Evolutionary conservation across 2,113 vertebrate genomes (phyloP), one percentile per base, ranked within the genome.

Genomic region (Panthera leo): DNA sequence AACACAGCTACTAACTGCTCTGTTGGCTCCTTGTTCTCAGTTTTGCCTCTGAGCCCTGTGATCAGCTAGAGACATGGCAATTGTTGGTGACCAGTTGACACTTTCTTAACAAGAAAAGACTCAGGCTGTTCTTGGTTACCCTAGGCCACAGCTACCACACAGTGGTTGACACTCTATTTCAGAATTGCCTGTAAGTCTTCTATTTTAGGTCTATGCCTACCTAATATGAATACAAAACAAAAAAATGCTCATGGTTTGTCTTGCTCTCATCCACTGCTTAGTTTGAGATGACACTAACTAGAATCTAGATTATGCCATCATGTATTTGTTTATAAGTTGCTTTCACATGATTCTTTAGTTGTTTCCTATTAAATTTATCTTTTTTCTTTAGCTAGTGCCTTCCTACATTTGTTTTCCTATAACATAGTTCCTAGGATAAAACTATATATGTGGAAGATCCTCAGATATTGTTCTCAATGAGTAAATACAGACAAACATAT

Each of bases 301-400:
- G 39, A 79, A 79, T 94, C 79, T 94, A 84, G 80, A 89, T 31
- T 79, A 78, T 68, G 13, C 21, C n/a, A 78, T n/a, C 23, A 75
- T 31, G 1, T 48, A 55, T 94, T 92, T 95, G 34, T 85, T 96
- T 90, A 70, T 93, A 94, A 84, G 36, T 63, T 94, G n/a, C 13
- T 65, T 97, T 90, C 51, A 83, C 18, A 94, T 85, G 70, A 42
- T 85, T 61, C 55, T 83, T 87, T 91, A 25, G 42, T 67, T 25
- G 21, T 84, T 95, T 96, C 55, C 63, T 87, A 70, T 39, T 94
- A 84, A 88, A 89, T 53, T 88, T 85, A 34, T 34, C 15, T 48
- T 85, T 93, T 91, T 48, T 85, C 80, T 92, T 89, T 68, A 89
- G n/a, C 67, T 89, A 88, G 14, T 79, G n/a, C 2, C 27, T 31